Evolutionary conservation across 2,888 invertebrate genomes (phyloP).

Genomic region (Perithous albicinctus): DNA sequence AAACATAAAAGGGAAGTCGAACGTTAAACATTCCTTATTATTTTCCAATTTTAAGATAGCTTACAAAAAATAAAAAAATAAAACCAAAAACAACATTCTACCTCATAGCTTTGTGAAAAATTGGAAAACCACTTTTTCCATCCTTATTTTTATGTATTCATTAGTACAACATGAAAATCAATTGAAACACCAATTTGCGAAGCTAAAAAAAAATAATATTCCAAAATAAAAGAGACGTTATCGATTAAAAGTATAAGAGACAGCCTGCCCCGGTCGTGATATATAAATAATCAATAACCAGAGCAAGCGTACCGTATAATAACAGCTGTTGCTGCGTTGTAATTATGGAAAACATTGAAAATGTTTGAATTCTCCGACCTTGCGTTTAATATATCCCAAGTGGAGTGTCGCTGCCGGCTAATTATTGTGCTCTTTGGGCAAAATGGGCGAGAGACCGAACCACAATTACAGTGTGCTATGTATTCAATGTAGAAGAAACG

Average conservation of each 20-base stretch:
- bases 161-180: neutral
- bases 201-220: neutral
- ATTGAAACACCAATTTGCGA: neutral
- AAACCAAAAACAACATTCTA: no score
- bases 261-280: neutral
- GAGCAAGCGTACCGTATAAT: neutral
- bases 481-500: neutral
- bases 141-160: no score
- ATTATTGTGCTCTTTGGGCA: conserved; percentile 33
- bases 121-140: no score
- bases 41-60: no score
- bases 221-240: neutral
- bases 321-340: neutral
- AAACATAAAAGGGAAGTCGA: no score
- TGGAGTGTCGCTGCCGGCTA: neutral
- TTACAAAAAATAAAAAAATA: no score
- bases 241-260: neutral
- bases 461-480: conserved; percentile 12
- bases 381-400: conserved; percentile 7
- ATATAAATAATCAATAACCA: neutral
- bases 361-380: neutral
- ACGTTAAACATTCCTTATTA: no score
- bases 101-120: no score
- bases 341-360: neutral
- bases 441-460: neutral